These are phyloP conservation scores for Mormyrus lacerda DNA, from an alignment of 2,113 vertebrate species.

Conservation along the genomic window DNA sequence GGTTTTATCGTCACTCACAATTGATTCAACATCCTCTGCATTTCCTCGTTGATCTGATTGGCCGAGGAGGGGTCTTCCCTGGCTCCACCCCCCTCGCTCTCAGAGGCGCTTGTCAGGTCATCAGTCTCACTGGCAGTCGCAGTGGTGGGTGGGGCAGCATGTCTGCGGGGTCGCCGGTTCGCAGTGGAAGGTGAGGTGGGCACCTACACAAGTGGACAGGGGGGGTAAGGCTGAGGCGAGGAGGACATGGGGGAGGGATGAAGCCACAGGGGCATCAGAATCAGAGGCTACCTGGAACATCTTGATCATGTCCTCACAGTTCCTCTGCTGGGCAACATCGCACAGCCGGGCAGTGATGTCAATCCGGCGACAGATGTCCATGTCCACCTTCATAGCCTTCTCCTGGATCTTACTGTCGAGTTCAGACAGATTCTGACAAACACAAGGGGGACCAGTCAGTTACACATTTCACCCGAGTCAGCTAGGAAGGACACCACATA, in stretches of 20 bases:
- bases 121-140: conserved; percentile 59
- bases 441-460: not conserved
- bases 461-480: not conserved
- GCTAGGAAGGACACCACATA: not conserved
- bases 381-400: conserved; percentile 98
- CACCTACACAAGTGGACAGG: conserved; percentile 39
- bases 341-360: conserved; percentile 95
- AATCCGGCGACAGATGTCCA: conserved; percentile 96
- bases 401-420: conserved; percentile 97
- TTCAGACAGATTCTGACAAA: conserved; percentile 78
- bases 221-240: conserved; percentile 1
- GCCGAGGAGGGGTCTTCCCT: conserved; percentile 70
- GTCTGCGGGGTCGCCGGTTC: conserved; percentile 55
- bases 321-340: conserved; percentile 92
- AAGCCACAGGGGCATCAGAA: conserved; percentile 16
- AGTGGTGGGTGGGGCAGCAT: conserved; percentile 48
- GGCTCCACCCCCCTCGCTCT: conserved; percentile 51
- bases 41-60: conserved; percentile 87
- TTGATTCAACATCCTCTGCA: conserved; percentile 95
- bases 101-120: conserved; percentile 58
- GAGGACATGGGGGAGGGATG: conserved; percentile 11
- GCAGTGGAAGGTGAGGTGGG: conserved; percentile 54
- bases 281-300: conserved; percentile 80
- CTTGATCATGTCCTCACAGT: conserved; percentile 91
- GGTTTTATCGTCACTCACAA: conserved; percentile 68